Conservation (phyloP, 2,797 vertebrate genomes). For the Syngnathus rostellatus region DNA sequence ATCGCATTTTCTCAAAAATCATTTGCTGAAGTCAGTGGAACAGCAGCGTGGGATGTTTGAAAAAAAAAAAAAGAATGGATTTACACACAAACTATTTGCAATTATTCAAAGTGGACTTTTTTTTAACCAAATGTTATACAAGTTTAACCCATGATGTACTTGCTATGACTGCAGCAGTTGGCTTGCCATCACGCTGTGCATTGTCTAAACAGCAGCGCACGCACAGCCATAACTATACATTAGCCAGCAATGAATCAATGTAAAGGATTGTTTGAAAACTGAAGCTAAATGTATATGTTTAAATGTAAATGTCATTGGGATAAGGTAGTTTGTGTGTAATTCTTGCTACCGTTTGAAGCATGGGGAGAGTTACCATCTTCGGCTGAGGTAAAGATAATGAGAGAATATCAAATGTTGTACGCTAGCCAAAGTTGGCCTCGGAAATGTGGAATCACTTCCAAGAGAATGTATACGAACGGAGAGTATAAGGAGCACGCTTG, state of each 20-base stretch:
- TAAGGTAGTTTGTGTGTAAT: neutral
- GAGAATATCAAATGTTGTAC: neutral
- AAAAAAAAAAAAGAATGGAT: neutral
- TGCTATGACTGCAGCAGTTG: constrained; percentile 32
- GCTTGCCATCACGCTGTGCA: constrained; percentile 11
- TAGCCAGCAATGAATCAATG: neutral
- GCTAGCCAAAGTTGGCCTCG: neutral
- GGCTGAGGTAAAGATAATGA: constrained; percentile 1
- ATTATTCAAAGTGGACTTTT: neutral
- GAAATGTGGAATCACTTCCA: constrained; percentile 2
- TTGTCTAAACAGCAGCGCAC: constrained; percentile 13
- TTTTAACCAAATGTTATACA: constrained; percentile 23
- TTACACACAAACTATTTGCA: neutral
- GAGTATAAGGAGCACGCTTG: neutral
- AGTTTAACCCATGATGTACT: constrained; percentile 26
- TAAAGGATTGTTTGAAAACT: neutral
- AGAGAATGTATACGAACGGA: neutral
- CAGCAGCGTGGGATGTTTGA: neutral
- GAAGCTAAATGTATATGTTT: neutral
- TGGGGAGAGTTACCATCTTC: neutral
- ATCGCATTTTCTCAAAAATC: neutral
- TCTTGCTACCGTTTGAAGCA: neutral
- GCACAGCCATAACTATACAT: neutral
- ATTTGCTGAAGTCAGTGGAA: neutral
- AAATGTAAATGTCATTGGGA: neutral